A percentile compares a stretch with the other conserved stretches of the same genome.
Evolutionary conservation across 2,113 vertebrate species (phyloP).

Genomic region (Hippocampus comes): DNA sequence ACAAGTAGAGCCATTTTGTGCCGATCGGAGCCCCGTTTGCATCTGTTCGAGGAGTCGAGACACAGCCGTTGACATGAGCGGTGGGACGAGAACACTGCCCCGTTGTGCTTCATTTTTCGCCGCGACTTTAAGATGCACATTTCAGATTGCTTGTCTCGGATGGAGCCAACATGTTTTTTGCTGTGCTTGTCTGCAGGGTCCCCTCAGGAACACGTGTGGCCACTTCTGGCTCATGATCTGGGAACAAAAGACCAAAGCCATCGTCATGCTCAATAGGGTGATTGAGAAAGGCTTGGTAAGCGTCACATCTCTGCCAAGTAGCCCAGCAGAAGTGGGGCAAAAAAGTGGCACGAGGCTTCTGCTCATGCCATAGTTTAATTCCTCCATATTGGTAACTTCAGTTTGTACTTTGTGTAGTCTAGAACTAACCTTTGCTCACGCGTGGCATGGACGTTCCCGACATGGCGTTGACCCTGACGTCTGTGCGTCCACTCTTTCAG

Average conservation of each 20-base stretch:
- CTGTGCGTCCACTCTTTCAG: no score
- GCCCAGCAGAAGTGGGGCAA: neutral
- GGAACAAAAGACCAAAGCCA: constrained; percentile 92
- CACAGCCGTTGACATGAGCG: neutral
- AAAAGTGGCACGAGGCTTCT: no score
- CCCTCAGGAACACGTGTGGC: constrained; percentile 91
- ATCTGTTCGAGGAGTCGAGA: neutral
- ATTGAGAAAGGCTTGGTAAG: constrained; percentile 96
- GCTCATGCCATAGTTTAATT: no score
- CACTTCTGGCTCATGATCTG: constrained; percentile 99
- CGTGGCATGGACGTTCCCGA: no score
- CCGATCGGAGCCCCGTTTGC: no score
- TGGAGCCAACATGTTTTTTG: neutral
- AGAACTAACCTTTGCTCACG: no score
- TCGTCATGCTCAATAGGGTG: constrained; percentile 95
- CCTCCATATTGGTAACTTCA: no score
- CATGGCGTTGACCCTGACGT: no score
- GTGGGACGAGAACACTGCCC: neutral
- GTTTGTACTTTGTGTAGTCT: no score
- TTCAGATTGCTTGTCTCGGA: neutral
- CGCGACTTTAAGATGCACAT: neutral
- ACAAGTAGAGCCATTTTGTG: neutral
- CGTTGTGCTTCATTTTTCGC: no score
- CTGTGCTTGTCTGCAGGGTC: constrained; percentile 75
- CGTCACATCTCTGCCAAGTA: neutral